Evolutionary conservation across 2,888 invertebrate genomes (phyloP), one percentile per base, ranked within the genome.

Genomic region (Protodeltote pygarga): DNA sequence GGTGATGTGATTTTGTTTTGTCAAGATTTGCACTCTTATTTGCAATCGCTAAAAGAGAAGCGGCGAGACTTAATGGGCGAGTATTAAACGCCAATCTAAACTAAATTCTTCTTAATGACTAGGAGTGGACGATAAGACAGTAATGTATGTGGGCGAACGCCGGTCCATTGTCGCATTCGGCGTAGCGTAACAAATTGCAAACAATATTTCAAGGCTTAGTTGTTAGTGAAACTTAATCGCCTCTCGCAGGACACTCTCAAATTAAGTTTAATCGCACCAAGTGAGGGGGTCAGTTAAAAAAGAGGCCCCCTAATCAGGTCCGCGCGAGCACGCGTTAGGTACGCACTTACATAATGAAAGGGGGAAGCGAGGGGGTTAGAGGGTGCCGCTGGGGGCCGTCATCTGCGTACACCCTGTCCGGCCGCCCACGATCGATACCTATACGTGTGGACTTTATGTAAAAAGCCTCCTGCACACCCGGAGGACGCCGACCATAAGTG

Each of bases 261-360:
- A 88, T 89, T 89, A 88, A 89, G 87, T 89, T 89, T 87, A 89
- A 89, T 87, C 88, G 87, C 80, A 81, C 81, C 83, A 83, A 86
- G 85, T 83, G 81, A 86, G 88, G 87, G 87, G 90, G 90, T 89
- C 91, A 89, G 89, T 92, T 90, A 89, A 91, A 91, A 92, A 90
- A 89, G 88, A 88, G 89, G 85, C 84, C 84, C 82, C 85, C 84
- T 91, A 90, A 92, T 92, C 91, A 91, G 90, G 90, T 89, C 88
- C 88, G 86, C 85, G 85, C 88, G 83, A 89, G 86, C 91, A 89
- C 90, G 90, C 91, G 90, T 92, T 90, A 78, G 78, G 78, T 78
- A 89, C 91, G 91, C 91, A 90, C 91, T 92, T 92, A 92, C 89
- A 91, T 92, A 92, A 92, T 92, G 91, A 92, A 90, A 90, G 91